A percentile compares a stretch with the other conserved stretches of the same genome.
Evolutionary conservation across 2,797 vertebrate genomes (phyloP).

Genomic region (Tamandua tetradactyla): DNA sequence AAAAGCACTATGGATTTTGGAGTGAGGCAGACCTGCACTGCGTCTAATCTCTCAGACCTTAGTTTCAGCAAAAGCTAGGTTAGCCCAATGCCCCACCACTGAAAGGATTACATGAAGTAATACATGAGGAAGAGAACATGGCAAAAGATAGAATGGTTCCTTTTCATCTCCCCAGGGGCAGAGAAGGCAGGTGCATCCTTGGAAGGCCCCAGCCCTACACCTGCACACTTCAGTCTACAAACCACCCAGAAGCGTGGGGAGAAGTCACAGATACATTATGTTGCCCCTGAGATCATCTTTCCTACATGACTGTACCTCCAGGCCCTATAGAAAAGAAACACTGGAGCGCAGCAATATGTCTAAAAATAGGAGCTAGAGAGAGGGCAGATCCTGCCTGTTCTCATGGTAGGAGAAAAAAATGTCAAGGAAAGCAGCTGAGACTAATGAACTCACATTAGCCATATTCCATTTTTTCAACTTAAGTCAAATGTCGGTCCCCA

Average conservation of each 20-base stretch:
- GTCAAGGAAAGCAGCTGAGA: background rate
- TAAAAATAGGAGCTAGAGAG: background rate
- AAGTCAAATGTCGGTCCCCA: slow-evolving; percentile 58
- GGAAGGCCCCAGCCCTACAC: background rate
- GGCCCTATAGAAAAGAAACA: background rate
- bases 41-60: background rate
- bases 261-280: fast-evolving
- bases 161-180: background rate
- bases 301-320: background rate
- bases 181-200: background rate
- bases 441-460: slow-evolving; percentile 48
- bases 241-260: background rate
- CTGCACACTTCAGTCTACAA: background rate
- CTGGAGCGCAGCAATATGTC: background rate
- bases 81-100: background rate
- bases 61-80: background rate
- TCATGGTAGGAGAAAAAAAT: background rate
- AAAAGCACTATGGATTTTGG: background rate
- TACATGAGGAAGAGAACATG: background rate
- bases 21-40: background rate
- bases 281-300: background rate
- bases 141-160: fast-evolving
- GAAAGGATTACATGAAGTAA: background rate
- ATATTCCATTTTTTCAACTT: background rate
- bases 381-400: background rate